Base-by-base conservation (phyloP, 2,888 invertebrate genomes). In the Hermaeophaga mercurialis region DNA sequence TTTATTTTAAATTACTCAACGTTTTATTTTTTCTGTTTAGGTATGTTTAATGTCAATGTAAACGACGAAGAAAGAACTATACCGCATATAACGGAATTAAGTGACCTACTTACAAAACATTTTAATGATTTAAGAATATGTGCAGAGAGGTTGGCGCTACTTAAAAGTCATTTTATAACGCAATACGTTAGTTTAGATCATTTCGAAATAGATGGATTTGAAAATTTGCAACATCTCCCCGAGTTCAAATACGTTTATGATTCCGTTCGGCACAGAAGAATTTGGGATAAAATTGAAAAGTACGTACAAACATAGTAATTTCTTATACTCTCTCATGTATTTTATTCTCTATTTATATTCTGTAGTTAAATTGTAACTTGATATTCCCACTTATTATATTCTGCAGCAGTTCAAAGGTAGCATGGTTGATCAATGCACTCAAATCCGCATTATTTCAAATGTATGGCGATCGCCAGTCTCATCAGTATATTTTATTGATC, bases 81-180 rank as follows among this genome's bases (percentile, higher is more conserved):
- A 36, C 71, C 72, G 0, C 66, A 71, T 45, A 69, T 72, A 26
- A 66, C 67, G 0, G 71, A 71, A 44, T 57, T 72, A 6, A 64
- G 61, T 33, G 63, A 66, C 44, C 55, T 72, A 17, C 53, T 72
- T 4, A 61, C 60, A 9, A 67, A 64, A 18, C 59, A 54, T 28
- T 60, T 57, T 52, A 43, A 54, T 44, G 68, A 69, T 18, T 46
- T 58, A 12, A 61, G 62, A 9, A 50, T 66, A 12, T 72, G 73
- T 17, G 70, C 71, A 56, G 67, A 67, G 62, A 70, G 28, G 65
- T 67, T 73, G 14, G 69, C 73, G 34, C 63, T 65, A 45, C 54
- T 75, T 43, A 74, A 73, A 48, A 69, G 68, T 14, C 74, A 75
- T 58, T 76, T 76, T 54, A 60, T 74, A 11, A 67, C 71, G 7